Base-by-base conservation (phyloP, 2,113 vertebrate genomes). In the Nothobranchius furzeri region DNA sequence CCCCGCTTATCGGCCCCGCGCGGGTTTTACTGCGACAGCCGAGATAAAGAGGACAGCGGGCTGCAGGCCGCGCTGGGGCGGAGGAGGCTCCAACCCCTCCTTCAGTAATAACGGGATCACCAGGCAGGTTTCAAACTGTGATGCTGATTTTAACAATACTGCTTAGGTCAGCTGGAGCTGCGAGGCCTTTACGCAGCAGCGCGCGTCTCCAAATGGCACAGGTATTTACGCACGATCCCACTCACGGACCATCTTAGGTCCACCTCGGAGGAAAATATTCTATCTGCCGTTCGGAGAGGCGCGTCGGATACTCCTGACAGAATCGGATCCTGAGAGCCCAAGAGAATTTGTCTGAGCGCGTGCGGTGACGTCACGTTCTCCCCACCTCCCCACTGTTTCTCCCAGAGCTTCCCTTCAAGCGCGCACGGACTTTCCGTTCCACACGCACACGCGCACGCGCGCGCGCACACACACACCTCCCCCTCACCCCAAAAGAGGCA, bases 21-120 rank as follows among this genome's bases (percentile, higher is more conserved):
- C 60, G 73, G 87, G 88, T 91, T 89, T 90, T 91, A 91, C 90
- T 92, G 92, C 79, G 85, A 85, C 87, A 70, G 2, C 75, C 58
- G 48, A 35, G 89, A 92, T 90, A 90, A 83, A 73, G 84, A 71
- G 64, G 70, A 65, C 70, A 25, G 43, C 79, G 65, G 52, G 69
- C 76, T 71, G 74, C 45, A 42, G 51, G 46, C 45, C 40, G 63
- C 2, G 62, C 37, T 30, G 30, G 4, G 30, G 1, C 30, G 30
- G 30, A 30, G 30, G 30, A 30, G 30, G 30, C 30, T 30, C 30
- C 30, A 20, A 20, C 20, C 20, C 20, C 20, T 20, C 20, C 20
- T 20, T 20, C 20, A 20, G 20, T 20, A 20, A 20, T 20, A 20
- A 20, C 20, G 20, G 20, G 20, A 20, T 20, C 20, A 20, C 20